phyloP scores from a whole-genome alignment of 2,888 invertebrate genomes.

The Drosophila demipolita region DNA sequence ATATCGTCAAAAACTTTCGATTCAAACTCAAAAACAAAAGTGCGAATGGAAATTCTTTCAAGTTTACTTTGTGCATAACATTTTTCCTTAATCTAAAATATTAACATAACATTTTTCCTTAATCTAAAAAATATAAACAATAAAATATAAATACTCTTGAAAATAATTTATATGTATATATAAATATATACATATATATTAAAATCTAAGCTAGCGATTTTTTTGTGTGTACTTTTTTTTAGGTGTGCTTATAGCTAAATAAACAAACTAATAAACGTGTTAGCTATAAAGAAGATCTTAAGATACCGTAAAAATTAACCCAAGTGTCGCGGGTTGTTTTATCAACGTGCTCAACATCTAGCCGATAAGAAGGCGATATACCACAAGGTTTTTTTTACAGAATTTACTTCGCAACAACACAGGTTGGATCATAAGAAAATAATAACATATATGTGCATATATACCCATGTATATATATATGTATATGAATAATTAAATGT shows the following conservation, averaged over 20 bases:
- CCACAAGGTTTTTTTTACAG: conserved; percentile 72
- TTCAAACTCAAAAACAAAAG: background rate
- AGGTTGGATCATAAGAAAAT: conserved; percentile 26
- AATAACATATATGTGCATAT: conserved; percentile 17
- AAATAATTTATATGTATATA: conserved; percentile 3
- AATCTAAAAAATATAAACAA: conserved; percentile 28
- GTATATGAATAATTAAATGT: conserved; percentile 7
- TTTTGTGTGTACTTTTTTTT: conserved; percentile 49
- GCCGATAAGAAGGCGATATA: conserved; percentile 46
- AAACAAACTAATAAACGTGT: background rate
- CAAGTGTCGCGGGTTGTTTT: conserved; percentile 38
- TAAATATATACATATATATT: conserved; percentile 7
- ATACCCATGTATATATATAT: conserved; percentile 17
- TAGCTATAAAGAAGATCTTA: conserved; percentile 23
- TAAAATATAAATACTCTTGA: conserved; percentile 23
- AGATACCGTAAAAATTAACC: conserved; percentile 13
- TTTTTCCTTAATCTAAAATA: conserved; percentile 22
- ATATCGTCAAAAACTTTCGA: conserved; percentile 19
- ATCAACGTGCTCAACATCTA: conserved; percentile 39
- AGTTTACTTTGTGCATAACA: conserved; percentile 46
- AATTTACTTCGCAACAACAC: conserved; percentile 62
- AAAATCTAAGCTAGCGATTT: conserved; percentile 19
- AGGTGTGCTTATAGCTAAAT: conserved; percentile 35
- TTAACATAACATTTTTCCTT: conserved; percentile 30
- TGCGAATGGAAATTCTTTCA: conserved; percentile 24